Percentiles rank a stretch among this genome's conserved stretches.
phyloP scores from a whole-genome alignment of 2,797 vertebrate species.

The Channallabes apus region DNA sequence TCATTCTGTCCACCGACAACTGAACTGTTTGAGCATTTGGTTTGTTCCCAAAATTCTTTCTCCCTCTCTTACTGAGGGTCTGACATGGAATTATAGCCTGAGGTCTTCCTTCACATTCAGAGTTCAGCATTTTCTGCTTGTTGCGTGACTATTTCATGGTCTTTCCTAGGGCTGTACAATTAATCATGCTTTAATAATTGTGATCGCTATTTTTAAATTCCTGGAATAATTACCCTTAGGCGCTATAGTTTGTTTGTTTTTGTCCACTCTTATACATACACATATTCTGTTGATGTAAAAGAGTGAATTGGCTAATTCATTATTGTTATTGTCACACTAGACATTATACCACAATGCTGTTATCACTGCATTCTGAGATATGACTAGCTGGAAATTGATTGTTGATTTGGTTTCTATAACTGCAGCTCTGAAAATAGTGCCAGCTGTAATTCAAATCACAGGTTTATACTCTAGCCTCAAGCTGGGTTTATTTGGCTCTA shows the following conservation, averaged over 20 bases:
- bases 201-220: background rate
- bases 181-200: background rate
- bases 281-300: background rate
- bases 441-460: background rate
- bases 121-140: background rate
- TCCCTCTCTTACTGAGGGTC: background rate
- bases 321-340: background rate
- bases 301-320: background rate
- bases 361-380: background rate
- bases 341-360: background rate
- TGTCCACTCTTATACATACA: background rate
- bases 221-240: background rate
- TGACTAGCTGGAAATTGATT: background rate
- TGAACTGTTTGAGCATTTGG: background rate
- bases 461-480: background rate
- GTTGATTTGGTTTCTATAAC: background rate
- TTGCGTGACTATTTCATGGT: background rate
- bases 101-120: background rate
- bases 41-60: conserved; percentile 49
- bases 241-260: too few species aligned
- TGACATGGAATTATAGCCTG: conserved; percentile 32
- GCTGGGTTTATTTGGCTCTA: too few species aligned
- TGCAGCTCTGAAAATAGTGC: background rate
- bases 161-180: background rate
- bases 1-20: background rate